Percentiles rank a stretch among this genome's conserved stretches.
Conservation (phyloP, 2,113 vertebrate species). For the Carlito syrichta region DNA sequence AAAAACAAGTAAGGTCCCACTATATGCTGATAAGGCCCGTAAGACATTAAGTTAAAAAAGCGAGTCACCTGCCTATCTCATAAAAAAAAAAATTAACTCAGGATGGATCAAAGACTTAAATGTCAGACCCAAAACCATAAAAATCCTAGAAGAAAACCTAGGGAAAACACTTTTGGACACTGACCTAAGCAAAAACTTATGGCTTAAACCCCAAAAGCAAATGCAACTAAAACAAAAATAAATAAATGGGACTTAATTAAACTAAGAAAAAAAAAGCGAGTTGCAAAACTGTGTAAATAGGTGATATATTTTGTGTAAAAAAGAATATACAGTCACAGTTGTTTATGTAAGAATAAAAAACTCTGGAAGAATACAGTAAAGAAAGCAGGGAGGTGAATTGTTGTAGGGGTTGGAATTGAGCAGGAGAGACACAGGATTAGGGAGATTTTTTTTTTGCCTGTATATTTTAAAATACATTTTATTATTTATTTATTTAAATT, state of each 20-base stretch:
- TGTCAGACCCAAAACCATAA: too few species aligned
- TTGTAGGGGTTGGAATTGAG: not conserved
- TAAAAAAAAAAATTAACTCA: too few species aligned
- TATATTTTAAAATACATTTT: not conserved
- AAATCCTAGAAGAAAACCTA: too few species aligned
- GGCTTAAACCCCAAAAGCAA: too few species aligned
- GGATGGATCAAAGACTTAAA: too few species aligned
- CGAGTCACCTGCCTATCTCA: too few species aligned
- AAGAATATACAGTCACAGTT: not conserved
- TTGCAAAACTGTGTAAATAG: not conserved
- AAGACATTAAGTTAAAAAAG: not conserved
- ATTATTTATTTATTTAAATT: slow-evolving; percentile 19
- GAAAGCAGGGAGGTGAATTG: not conserved
- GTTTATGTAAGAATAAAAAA: not conserved
- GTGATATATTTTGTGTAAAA: not conserved
- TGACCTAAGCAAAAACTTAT: too few species aligned
- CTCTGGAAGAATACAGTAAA: not conserved
- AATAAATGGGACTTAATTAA: too few species aligned
- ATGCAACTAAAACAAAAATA: too few species aligned
- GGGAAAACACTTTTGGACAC: too few species aligned
- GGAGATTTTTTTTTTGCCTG: not conserved
- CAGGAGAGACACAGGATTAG: not conserved
- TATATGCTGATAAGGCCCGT: not conserved
- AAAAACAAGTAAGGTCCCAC: not conserved
- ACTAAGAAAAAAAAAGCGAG: not conserved